These are phyloP conservation scores for Drosophila colorata DNA, from an alignment of 2,888 invertebrate species.

Conservation along the genomic window DNA sequence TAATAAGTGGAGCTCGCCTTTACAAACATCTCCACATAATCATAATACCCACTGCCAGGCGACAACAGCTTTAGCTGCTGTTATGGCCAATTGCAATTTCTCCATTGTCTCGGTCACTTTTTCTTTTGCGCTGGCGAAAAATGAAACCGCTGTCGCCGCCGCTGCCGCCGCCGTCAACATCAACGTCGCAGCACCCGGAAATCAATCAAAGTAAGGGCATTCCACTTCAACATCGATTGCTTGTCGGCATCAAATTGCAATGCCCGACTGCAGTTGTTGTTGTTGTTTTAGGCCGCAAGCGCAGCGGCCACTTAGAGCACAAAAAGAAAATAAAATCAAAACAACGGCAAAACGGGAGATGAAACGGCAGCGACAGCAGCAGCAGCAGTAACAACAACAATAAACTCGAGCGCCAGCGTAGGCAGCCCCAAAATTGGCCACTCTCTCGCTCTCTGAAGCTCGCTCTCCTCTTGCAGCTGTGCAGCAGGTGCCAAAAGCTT, in stretches of 20 bases:
- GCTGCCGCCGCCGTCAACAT: conserved; percentile 40
- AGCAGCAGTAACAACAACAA: conserved; percentile 20
- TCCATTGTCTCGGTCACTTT: conserved; percentile 65
- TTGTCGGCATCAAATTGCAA: conserved; percentile 66
- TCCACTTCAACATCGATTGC: conserved; percentile 67
- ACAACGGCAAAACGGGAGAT: conserved; percentile 31
- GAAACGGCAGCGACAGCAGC: conserved; percentile 41
- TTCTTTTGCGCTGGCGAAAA: conserved; percentile 54
- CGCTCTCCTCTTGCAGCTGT: conserved; percentile 39
- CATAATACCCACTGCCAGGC: conserved; percentile 22
- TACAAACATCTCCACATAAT: conserved; percentile 25
- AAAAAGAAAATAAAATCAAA: conserved; percentile 22
- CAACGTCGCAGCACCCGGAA: conserved; percentile 76
- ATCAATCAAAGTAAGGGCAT: conserved; percentile 82
- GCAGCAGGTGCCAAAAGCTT: conserved; percentile 71
- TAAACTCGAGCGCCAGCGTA: conserved; percentile 31
- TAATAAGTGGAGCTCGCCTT: neutral
- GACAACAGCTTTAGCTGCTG: conserved; percentile 14
- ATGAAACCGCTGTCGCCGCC: conserved; percentile 41
- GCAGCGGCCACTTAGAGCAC: conserved; percentile 29
- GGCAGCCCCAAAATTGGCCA: conserved; percentile 47
- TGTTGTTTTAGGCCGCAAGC: conserved; percentile 42
- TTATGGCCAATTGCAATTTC: conserved; percentile 56
- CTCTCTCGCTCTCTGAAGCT: conserved; percentile 21
- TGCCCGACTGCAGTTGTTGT: conserved; percentile 41